Base-by-base conservation (phyloP, 2,797 vertebrate species). In the Crenichthys baileyi region DNA sequence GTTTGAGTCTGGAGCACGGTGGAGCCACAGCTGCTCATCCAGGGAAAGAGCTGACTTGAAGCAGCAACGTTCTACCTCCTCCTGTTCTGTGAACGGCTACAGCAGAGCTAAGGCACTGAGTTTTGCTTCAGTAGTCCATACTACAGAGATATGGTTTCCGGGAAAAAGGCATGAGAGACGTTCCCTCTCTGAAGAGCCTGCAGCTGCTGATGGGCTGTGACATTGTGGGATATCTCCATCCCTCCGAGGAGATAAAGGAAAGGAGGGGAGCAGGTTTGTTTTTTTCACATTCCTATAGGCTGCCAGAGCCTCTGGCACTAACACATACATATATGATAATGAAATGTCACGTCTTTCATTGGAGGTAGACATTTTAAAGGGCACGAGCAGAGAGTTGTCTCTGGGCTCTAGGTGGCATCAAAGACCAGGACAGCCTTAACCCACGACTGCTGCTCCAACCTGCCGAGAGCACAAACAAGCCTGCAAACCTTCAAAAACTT, bases 191-290 rank as follows among this genome's bases (percentile, higher is more conserved):
- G 89, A 90, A 92, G 90, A 70, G 89, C 83, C 88, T 75, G 83
- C 90, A 85, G 92, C 91, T 92, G 87, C 89, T 95, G 94, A 95
- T 90, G 95, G 90, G 91, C 83, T 85, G 93, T 77, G 89, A 91
- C 91, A 95, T 95, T 94, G 94, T 94, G 83, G 94, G 53, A 72
- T 88, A 85, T 94, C 87, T 91, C 94, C 93, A 90, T 95, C 84
- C 92, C 90, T 92, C 88, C 85, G 90, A 89, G 92, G 91, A 85
- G 78, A 83, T 12, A 55, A 77, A 48, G 75, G 12, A 55, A 48
- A 84, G 44, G 73, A 77, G 84, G 82, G 74, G 60, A 72, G 83
- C 72, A 55, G 79, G 39, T 56, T 81, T 78, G 70, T 76, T 81
- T 73, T 65, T 78, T 77, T 86, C 65, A 60, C 31, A 55, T 82